A percentile compares a stretch with the other conserved stretches of the same genome.
Conservation (phyloP, 2,888 invertebrate species). For the Serripes groenlandicus region DNA sequence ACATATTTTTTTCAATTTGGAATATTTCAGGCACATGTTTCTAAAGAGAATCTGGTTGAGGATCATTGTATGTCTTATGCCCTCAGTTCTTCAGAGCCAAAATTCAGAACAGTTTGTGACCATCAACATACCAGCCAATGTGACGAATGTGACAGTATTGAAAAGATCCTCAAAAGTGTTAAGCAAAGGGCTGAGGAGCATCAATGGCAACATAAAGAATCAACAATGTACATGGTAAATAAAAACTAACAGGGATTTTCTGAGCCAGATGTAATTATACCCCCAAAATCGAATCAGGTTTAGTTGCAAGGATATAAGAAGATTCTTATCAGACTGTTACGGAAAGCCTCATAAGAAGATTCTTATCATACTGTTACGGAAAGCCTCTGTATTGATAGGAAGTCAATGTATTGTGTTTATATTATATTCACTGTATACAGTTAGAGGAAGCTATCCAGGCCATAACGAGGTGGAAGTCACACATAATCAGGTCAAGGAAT, state of each 20-base stretch:
- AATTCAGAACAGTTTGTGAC: neutral
- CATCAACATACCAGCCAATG: neutral
- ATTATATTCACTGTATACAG: too few species aligned
- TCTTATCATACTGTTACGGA: too few species aligned
- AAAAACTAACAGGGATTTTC: too few species aligned
- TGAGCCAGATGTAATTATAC: too few species aligned
- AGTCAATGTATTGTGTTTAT: neutral
- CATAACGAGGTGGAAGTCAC: neutral
- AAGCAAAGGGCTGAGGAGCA: neutral
- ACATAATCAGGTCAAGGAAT: constrained; percentile 11
- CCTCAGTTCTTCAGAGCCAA: neutral
- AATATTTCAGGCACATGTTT: too few species aligned
- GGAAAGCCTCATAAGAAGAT: too few species aligned
- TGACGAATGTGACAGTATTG: neutral
- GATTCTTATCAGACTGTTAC: neutral
- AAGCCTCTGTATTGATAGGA: neutral
- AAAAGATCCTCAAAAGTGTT: neutral
- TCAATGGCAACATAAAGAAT: neutral
- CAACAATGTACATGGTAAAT: neutral
- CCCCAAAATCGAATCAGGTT: neutral
- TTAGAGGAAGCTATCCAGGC: constrained; percentile 1
- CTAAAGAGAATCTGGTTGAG: too few species aligned
- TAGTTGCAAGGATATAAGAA: neutral
- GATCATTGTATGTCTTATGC: neutral
- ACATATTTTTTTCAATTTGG: too few species aligned